Base-by-base conservation (phyloP, 2,888 invertebrate genomes). In the Stenodema calcarata region DNA sequence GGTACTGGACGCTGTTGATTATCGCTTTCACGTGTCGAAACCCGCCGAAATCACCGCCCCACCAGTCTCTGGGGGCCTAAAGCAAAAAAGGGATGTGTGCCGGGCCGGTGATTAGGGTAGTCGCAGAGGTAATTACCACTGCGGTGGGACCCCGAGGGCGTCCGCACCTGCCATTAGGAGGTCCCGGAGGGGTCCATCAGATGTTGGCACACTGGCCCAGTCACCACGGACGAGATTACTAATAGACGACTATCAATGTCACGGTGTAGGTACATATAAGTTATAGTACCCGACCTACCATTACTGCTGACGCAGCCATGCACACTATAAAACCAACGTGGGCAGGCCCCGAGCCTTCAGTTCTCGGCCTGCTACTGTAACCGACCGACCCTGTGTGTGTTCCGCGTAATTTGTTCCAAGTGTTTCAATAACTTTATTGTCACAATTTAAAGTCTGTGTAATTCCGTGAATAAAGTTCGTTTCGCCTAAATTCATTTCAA, bases 71-170 rank as follows among this genome's bases (percentile, higher is more conserved):
- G 41, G 14, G 62, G 62, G 9, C 62, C 62, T 27, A 23, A 47
- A 47, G 12, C 9, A 1, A 12, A 30, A 35, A 80, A n/a, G 30
- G 50, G 80, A 54, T 54, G 80, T 80, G 80, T 80, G 80, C 80
- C 80, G 47, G 50, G 27, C 30, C 50, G 80, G 80, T 80, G 80
- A 80, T 80, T 80, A 80, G 54, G 80, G 80, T 54, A 80, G 80
- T 80, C 27, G 80, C 44, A 78, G 47, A n/a, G 27, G 80, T 80
- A 80, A 80, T 80, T 80, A 50, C 80, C 50, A n/a, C n/a, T n/a
- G 16, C 18, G 18, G 7, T 0, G 1, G 18, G 3, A 11, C 23
- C 23, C 23, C 62, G 18, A 23, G 9, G 27, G 62, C 62, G 62
- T 62, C 62, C 62, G 18, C 62, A 62, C 62, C 62, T 62, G 62